Evolutionary conservation across 2,888 invertebrate species (phyloP).

Genomic region (Oscheius sp.): DNA sequence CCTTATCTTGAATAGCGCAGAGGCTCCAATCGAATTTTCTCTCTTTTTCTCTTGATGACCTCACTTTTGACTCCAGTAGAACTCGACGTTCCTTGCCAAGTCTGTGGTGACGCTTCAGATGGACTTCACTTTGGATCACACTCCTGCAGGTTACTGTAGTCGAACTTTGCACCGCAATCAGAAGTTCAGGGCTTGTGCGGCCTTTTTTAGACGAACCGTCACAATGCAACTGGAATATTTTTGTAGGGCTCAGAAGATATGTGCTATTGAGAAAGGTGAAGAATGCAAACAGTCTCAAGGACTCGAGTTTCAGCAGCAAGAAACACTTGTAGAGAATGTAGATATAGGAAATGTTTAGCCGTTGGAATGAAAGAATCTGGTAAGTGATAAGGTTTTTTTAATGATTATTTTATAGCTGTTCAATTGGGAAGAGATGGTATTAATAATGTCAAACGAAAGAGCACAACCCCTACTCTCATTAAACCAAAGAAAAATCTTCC

Average conservation of each 20-base stretch:
- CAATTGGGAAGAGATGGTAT: conserved; percentile 62
- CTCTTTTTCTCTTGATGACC: neutral
- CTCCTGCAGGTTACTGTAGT: conserved; percentile 19
- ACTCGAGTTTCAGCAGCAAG: conserved; percentile 54
- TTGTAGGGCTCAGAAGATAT: conserved; percentile 53
- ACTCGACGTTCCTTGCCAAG: conserved; percentile 5
- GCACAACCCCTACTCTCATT: neutral
- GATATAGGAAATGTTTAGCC: conserved; percentile 60
- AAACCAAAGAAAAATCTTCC: too few species aligned
- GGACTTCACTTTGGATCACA: conserved; percentile 28
- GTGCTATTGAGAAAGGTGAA: conserved; percentile 62
- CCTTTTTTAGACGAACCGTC: conserved; percentile 65
- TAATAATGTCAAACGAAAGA: neutral
- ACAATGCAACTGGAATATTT: conserved; percentile 59
- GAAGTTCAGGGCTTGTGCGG: conserved; percentile 55
- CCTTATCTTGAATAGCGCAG: conserved; percentile 8
- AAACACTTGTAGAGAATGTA: conserved; percentile 65
- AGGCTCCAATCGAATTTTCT: conserved; percentile 22
- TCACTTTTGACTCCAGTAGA: neutral
- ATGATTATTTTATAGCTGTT: conserved; percentile 51
- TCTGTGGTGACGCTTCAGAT: conserved; percentile 26
- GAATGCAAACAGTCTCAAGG: conserved; percentile 6
- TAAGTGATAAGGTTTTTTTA: conserved; percentile 23
- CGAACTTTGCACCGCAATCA: neutral
- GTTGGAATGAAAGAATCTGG: conserved; percentile 62